These are phyloP conservation scores for Chloroceryle inda DNA, from an alignment of 2,797 vertebrate species.

Conservation along the genomic window DNA sequence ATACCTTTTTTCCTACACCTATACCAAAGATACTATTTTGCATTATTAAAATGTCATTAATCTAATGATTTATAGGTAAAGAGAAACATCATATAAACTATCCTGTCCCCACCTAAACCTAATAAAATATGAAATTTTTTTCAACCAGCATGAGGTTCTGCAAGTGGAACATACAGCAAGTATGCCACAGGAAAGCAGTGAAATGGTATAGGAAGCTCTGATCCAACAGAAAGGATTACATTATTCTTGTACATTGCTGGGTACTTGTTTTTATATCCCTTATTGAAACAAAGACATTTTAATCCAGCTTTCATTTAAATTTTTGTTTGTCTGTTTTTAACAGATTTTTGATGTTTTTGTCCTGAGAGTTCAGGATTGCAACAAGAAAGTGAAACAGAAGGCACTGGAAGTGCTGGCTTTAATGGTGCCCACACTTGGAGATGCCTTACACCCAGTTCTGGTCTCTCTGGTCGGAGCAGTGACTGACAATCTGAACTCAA, in stretches of 20 bases:
- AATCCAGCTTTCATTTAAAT: neutral
- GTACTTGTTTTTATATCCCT: neutral
- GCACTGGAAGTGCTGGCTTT: conserved; percentile 56
- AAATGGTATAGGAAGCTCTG: neutral
- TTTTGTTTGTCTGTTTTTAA: neutral
- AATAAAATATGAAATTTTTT: neutral
- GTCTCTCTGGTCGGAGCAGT: conserved; percentile 46
- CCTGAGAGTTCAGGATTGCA: conserved; percentile 77
- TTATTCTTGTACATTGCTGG: neutral
- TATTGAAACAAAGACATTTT: neutral
- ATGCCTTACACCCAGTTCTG: conserved; percentile 67
- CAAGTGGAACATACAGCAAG: neutral
- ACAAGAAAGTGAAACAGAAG: conserved; percentile 80
- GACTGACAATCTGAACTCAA: conserved; percentile 79
- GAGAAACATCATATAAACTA: neutral
- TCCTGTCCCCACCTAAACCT: neutral
- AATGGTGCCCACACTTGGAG: conserved; percentile 64
- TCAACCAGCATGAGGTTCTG: neutral
- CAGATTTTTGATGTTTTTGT: conserved; percentile 80
- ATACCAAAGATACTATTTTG: neutral
- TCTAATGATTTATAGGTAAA: neutral
- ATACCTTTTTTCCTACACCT: neutral
- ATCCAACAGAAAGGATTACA: neutral
- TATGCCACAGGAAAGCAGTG: neutral
- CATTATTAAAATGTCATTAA: neutral